phyloP scores from a whole-genome alignment of 2,797 vertebrate species.

The Acrocephalus scirpaceus region DNA sequence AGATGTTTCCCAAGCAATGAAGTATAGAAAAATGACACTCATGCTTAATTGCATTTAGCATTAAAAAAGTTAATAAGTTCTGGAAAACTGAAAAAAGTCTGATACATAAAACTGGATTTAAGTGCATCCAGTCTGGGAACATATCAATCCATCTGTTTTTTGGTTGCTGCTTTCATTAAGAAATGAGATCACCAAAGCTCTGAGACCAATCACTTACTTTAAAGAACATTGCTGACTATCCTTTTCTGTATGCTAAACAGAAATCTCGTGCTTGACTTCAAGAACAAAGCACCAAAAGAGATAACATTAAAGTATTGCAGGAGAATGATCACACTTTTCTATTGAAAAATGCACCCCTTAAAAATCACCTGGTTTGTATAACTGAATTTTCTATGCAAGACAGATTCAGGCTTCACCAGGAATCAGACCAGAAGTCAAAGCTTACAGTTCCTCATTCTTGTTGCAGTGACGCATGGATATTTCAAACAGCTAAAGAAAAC shows the following conservation, averaged over 20 bases:
- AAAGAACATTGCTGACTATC: background rate
- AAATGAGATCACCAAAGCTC: background rate
- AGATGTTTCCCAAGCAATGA: background rate
- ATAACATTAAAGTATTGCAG: background rate
- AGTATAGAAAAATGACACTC: background rate
- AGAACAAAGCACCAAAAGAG: background rate
- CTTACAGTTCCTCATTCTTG: background rate
- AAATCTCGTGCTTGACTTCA: background rate
- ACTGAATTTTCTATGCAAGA: background rate
- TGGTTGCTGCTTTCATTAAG: background rate
- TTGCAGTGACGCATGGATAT: background rate
- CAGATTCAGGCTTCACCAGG: background rate
- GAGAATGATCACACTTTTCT: background rate
- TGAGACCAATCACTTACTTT: background rate
- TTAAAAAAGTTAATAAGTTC: background rate
- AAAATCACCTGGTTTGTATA: accelerated
- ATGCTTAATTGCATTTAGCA: background rate
- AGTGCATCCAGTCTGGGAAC: background rate
- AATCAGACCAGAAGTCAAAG: background rate
- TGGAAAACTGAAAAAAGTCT: background rate
- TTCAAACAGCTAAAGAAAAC: background rate
- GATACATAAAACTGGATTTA: background rate
- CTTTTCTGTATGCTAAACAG: background rate
- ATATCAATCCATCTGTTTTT: background rate
- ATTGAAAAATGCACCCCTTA: background rate